These are phyloP conservation scores for Heliconius erato DNA, from an alignment of 2,888 invertebrate genomes.

Conservation along the genomic window DNA sequence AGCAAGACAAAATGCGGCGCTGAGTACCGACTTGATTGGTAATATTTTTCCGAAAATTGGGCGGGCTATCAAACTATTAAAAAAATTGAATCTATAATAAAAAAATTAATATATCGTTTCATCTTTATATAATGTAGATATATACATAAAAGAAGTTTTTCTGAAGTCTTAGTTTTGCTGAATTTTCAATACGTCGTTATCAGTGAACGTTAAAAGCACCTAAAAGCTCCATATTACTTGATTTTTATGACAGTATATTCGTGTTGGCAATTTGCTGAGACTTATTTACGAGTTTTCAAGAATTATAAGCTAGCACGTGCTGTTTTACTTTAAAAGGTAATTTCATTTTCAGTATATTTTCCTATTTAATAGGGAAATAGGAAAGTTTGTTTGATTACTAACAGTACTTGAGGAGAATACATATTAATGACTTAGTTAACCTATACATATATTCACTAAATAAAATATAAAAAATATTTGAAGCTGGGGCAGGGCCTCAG, in stretches of 20 bases:
- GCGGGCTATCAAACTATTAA: no score
- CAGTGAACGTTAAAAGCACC: background rate
- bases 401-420: background rate
- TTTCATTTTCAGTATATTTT: background rate
- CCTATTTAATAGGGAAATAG: background rate
- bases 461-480: no score
- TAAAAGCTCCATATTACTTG: background rate
- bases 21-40: no score
- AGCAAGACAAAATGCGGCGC: no score
- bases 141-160: background rate
- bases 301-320: slow-evolving; percentile 15
- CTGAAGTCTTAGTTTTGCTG: background rate
- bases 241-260: slow-evolving; percentile 3
- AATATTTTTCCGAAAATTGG: no score
- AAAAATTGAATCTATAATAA: background rate
- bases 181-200: background rate
- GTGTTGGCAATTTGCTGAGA: slow-evolving; percentile 1
- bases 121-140: background rate
- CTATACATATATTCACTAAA: no score
- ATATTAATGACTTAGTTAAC: background rate
- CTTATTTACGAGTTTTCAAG: slow-evolving; percentile 3
- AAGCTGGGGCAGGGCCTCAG: no score
- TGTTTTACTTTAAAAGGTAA: slow-evolving; percentile 2
- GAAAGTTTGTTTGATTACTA: background rate
- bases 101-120: background rate